Base-by-base conservation (phyloP, 2,888 invertebrate species). In the Andrena fulva region DNA sequence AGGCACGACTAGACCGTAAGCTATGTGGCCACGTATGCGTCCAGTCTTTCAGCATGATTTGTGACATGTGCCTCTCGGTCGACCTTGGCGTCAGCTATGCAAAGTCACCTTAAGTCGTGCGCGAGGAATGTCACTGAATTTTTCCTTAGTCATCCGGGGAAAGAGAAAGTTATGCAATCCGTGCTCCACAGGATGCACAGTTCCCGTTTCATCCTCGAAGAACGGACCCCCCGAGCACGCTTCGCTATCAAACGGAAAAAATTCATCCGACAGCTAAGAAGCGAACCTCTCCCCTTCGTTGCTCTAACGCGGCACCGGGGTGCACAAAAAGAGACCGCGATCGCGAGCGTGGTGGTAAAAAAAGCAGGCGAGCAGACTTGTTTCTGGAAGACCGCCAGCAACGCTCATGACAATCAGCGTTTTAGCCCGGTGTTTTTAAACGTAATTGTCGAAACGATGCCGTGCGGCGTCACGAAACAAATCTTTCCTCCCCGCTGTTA, bases 361-460 rank as follows among this genome's bases (percentile, higher is more conserved):
- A 60, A 35, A 62, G 20, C 27, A 6, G 12, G n/a, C 29, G 20
- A 12, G 33, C 20, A 16, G 4, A n/a, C 27, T 70, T 20, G 29
- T 60, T 42, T 48, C 42, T 12, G 54, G 48, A 10, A 24, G 54
- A 56, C 31, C 42, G 50, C 31, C 12, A 33, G 20, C 3, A 20
- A 52, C 33, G 24, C 2, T 54, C 42, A n/a, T n/a, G 16, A 8
- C 8, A 16, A 69, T 69, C 27, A 7, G 29, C 4, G n/a, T 10
- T 5, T 29, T 35, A 52, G 20, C 20, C 12, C 50, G 33, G 12
- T 27, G 29, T 35, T 29, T 52, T 50, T 29, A n/a, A 64, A 10
- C 8, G 12, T 67, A 75, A 79, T 69, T 48, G 20, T 24, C 31
- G 62, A 67, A 54, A 63, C 67, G 67, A 56, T 48, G 60, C 48